A percentile compares a stretch with the other conserved stretches of the same genome.
Evolutionary conservation across 2,888 invertebrate species (phyloP).

Genomic region (Netelia virgata): DNA sequence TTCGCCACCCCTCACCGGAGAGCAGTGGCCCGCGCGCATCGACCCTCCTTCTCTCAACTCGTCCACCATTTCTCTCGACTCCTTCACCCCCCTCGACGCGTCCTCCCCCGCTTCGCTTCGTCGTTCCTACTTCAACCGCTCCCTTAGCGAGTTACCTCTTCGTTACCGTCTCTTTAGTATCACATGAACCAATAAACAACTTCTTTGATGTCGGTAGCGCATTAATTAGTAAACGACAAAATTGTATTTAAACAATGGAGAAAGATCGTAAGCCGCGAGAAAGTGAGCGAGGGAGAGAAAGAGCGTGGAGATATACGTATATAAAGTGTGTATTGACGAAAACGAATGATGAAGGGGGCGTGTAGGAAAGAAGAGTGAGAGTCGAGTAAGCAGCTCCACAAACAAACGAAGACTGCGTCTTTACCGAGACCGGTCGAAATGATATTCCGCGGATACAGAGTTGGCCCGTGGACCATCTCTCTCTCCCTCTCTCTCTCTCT

Average conservation of each 20-base stretch:
- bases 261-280: constrained; percentile 67
- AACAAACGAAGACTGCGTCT: constrained; percentile 78
- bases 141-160: constrained; percentile 84
- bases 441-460: constrained; percentile 72
- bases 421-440: constrained; percentile 76
- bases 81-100: constrained; percentile 15
- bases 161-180: constrained; percentile 86
- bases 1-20: constrained; percentile 67
- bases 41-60: constrained; percentile 46
- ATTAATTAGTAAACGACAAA: constrained; percentile 88
- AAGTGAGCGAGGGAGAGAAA: constrained; percentile 70
- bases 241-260: constrained; percentile 88
- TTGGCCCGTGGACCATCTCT: constrained; percentile 18
- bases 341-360: constrained; percentile 18
- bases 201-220: constrained; percentile 86
- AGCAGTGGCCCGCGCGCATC: constrained; percentile 59
- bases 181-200: constrained; percentile 86
- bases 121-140: constrained; percentile 80
- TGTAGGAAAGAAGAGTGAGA: constrained; percentile 43
- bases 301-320: constrained; percentile 42
- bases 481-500: constrained; percentile 20
- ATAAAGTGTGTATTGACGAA: constrained; percentile 3
- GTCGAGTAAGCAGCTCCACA: constrained; percentile 78
- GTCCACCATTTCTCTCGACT: constrained; percentile 3
- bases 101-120: constrained; percentile 72